phyloP scores from a whole-genome alignment of 2,113 vertebrate species.

The Podiceps cristatus region DNA sequence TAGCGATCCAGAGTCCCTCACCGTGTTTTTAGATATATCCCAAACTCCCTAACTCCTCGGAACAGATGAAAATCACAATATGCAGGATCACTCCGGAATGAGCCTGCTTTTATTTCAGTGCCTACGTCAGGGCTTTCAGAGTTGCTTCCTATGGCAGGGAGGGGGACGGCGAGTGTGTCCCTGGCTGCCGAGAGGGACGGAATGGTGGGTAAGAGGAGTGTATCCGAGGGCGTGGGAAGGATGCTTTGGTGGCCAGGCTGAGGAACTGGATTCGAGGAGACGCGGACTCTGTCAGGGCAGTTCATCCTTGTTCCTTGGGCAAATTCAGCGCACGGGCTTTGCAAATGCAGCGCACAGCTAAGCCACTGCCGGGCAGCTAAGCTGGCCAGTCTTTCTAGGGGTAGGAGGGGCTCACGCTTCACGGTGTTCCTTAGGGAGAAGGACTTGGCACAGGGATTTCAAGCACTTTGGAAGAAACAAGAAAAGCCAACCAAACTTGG shows the following conservation, averaged over 20 bases:
- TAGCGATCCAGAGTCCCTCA: not conserved
- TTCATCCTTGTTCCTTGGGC: not conserved
- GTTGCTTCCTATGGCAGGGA: too few species aligned
- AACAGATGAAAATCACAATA: too few species aligned
- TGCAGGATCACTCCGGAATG: not conserved
- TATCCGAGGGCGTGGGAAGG: not conserved
- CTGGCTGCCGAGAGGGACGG: not conserved
- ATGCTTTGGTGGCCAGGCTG: fast-evolving
- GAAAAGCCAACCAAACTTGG: not conserved
- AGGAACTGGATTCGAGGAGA: not conserved
- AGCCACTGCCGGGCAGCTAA: fast-evolving
- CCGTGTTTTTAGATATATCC: not conserved
- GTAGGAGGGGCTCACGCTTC: fast-evolving
- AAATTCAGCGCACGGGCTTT: fast-evolving
- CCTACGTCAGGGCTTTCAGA: fast-evolving
- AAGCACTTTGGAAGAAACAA: conserved; percentile 12
- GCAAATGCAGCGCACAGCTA: fast-evolving
- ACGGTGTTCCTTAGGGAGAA: not conserved
- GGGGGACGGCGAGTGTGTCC: too few species aligned
- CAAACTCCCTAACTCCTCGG: fast-evolving
- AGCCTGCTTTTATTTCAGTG: not conserved
- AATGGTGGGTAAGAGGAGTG: fast-evolving
- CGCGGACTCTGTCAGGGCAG: fast-evolving
- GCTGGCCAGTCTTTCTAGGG: fast-evolving
- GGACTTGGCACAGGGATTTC: not conserved